Conservation (phyloP, 2,888 invertebrate genomes). For the Archips crataeganus region DNA sequence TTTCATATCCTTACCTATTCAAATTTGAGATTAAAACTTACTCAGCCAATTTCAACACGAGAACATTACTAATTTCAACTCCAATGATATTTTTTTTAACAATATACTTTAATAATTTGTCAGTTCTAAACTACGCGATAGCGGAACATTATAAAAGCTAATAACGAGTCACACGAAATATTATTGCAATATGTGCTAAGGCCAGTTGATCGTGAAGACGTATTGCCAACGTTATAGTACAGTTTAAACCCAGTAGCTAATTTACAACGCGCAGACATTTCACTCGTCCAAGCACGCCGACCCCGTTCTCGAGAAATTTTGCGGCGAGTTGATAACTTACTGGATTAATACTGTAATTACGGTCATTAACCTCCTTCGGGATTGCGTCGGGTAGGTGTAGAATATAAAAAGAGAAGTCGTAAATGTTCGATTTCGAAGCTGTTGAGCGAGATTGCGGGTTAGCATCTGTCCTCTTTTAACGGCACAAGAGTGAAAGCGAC, state of each 20-base stretch:
- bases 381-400: neutral
- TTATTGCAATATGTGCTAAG: constrained; percentile 64
- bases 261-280: neutral
- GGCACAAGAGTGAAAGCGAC: neutral
- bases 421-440: neutral
- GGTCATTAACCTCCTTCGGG: neutral
- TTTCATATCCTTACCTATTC: constrained; percentile 43
- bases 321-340: too few relatives aligned
- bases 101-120: constrained; percentile 53
- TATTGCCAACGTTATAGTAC: constrained; percentile 17
- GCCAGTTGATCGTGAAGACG: constrained; percentile 42
- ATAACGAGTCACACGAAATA: constrained; percentile 65
- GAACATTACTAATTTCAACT: constrained; percentile 50
- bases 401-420: constrained; percentile 7
- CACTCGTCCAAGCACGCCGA: neutral
- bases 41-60: constrained; percentile 54
- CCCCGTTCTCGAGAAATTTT: too few relatives aligned
- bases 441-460: neutral
- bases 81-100: constrained; percentile 56
- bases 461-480: constrained; percentile 3
- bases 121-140: constrained; percentile 65
- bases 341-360: neutral
- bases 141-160: constrained; percentile 77
- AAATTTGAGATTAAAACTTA: constrained; percentile 55
- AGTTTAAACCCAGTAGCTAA: neutral